Conservation (phyloP, 92 coral and sea anemone genomes). For the Muricea muricata region DNA sequence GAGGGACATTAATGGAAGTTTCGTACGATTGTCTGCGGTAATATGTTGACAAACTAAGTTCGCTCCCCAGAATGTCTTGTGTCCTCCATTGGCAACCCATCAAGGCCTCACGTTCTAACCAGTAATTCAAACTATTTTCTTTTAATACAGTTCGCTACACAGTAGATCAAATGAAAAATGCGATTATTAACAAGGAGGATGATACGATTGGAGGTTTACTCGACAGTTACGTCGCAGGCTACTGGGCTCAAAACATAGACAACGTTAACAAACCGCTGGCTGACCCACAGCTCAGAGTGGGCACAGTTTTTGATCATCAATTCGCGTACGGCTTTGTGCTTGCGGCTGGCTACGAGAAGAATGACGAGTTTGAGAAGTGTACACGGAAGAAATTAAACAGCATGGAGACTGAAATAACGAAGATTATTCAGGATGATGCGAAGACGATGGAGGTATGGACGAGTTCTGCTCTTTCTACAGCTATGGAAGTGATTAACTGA, state of each 20-base stretch:
- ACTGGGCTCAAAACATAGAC: slow-evolving; percentile 78
- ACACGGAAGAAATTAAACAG: slow-evolving; percentile 92
- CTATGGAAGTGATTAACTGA: too few relatives aligned
- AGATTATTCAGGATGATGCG: slow-evolving; percentile 79
- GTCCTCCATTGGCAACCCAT: too few relatives aligned
- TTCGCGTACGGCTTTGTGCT: slow-evolving; percentile 99
- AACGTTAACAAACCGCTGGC: slow-evolving; percentile 59
- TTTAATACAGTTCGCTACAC: slow-evolving; percentile 54
- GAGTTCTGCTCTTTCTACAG: too few relatives aligned
- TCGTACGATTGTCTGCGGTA: too few relatives aligned
- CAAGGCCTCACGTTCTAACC: too few relatives aligned
- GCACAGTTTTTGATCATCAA: slow-evolving; percentile 97
- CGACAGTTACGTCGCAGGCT: slow-evolving; percentile 98
- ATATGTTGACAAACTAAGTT: too few relatives aligned
- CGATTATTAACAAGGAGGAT: slow-evolving; percentile 51
- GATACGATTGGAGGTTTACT: slow-evolving; percentile 76
- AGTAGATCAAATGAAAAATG: slow-evolving; percentile 73
- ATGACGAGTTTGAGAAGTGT: slow-evolving; percentile 72
- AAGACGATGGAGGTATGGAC: slow-evolving; percentile 90
- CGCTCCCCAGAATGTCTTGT: too few relatives aligned
- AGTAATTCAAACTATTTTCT: neutral
- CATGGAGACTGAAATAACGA: slow-evolving; percentile 95
- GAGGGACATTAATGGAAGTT: too few relatives aligned
- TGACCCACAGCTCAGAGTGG: slow-evolving; percentile 76
- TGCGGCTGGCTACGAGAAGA: slow-evolving; percentile 69